phyloP scores from a whole-genome alignment of 2,113 vertebrate genomes.

The Leucopternis melanops region DNA sequence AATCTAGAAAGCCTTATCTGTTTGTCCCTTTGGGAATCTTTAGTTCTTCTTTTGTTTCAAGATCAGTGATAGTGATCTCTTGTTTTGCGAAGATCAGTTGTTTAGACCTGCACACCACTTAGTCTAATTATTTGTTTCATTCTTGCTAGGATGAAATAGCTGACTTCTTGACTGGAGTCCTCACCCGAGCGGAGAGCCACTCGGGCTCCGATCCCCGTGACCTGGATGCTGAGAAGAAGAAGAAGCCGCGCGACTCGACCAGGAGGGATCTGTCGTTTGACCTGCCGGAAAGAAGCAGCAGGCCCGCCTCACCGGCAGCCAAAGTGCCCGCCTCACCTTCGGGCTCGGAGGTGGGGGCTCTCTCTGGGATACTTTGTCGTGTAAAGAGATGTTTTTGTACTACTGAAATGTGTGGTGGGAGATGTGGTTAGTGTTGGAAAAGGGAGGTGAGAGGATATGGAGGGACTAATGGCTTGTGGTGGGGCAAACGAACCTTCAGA shows the following conservation, averaged over 20 bases:
- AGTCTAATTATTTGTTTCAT: rapidly evolving
- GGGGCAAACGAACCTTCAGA: neutral
- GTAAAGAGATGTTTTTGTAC: neutral
- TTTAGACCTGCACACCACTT: neutral
- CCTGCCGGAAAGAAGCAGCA: constrained; percentile 79
- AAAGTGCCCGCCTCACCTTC: constrained; percentile 88
- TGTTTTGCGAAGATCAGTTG: too few relatives aligned
- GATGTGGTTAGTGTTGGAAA: neutral
- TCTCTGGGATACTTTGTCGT: rapidly evolving
- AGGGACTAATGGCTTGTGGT: rapidly evolving
- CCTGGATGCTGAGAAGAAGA: constrained; percentile 91
- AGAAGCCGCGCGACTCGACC: constrained; percentile 66
- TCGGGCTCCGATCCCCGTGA: constrained; percentile 84
- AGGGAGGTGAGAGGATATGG: neutral
- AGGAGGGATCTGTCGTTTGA: constrained; percentile 90
- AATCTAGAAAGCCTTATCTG: rapidly evolving
- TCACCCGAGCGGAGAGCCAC: constrained; percentile 83
- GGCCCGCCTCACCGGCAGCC: constrained; percentile 83
- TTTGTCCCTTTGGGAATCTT: neutral
- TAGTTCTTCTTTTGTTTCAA: neutral
- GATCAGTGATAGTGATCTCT: too few relatives aligned
- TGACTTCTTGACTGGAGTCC: constrained; percentile 90
- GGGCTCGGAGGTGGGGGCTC: constrained; percentile 82
- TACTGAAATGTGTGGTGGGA: rapidly evolving
- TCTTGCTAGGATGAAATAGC: constrained; percentile 88